Conservation (phyloP, 2,888 invertebrate genomes). For the Diadegma fenestrale region DNA sequence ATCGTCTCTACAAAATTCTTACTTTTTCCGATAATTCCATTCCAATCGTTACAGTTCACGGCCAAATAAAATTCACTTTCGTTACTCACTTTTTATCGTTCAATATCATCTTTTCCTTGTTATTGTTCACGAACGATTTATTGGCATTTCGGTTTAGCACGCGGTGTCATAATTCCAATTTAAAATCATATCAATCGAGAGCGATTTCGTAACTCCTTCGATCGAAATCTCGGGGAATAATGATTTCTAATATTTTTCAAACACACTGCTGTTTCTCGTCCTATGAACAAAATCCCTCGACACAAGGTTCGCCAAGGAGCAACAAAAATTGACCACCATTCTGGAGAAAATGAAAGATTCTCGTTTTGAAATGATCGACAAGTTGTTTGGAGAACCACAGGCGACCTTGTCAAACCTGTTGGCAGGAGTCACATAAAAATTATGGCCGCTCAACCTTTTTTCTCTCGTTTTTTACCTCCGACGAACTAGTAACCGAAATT, state of each 20-base stretch:
- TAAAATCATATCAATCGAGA: neutral
- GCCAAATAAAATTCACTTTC: neutral
- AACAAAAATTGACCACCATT: neutral
- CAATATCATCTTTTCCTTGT: neutral
- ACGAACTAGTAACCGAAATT: constrained; percentile 73
- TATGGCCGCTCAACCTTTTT: constrained; percentile 22
- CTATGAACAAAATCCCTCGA: neutral
- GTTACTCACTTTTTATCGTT: neutral
- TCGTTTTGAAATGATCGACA: neutral
- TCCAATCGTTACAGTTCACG: neutral
- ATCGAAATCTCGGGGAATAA: neutral
- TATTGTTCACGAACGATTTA: neutral
- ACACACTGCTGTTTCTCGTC: neutral
- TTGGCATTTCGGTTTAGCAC: neutral
- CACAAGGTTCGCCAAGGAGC: neutral
- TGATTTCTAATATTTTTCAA: neutral
- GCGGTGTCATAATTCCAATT: neutral
- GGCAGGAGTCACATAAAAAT: constrained; percentile 42
- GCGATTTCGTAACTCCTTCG: neutral
- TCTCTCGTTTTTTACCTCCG: neutral
- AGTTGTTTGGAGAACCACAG: constrained; percentile 46
- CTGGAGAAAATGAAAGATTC: constrained; percentile 1
- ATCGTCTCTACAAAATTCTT: neutral
- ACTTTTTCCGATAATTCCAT: neutral
- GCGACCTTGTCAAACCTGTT: constrained; percentile 53